phyloP scores from a whole-genome alignment of 2,113 vertebrate species.

The Cyanoramphus novaezelandiae region DNA sequence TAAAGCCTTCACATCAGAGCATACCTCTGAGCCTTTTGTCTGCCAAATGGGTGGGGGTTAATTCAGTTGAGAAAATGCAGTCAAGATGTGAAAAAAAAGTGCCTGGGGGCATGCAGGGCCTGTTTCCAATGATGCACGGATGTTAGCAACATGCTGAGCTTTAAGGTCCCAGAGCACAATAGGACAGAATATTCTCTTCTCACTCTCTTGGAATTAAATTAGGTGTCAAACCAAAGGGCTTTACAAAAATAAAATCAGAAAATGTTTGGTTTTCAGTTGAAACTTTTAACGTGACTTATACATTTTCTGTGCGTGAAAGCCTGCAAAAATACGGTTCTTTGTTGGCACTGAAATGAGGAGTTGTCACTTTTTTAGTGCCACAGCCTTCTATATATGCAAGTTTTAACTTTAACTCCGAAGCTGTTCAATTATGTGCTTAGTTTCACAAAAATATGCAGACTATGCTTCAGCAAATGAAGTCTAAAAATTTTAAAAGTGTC shows the following conservation, averaged over 20 bases:
- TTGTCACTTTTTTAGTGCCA: not conserved
- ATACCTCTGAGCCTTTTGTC: constrained; percentile 38
- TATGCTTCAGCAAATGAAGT: not conserved
- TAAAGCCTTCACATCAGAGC: constrained; percentile 31
- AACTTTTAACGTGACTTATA: not conserved
- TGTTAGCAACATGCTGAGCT: constrained; percentile 51
- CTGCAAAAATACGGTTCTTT: not conserved
- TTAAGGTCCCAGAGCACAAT: not conserved
- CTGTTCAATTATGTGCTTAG: not conserved
- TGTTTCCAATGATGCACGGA: constrained; percentile 36
- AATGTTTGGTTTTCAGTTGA: not conserved
- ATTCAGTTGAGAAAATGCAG: constrained; percentile 35
- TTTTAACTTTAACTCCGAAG: not conserved
- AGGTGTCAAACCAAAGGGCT: constrained; percentile 12
- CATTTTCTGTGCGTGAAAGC: not conserved
- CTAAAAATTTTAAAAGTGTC: not conserved
- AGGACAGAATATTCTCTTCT: constrained; percentile 2
- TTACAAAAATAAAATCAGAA: not conserved
- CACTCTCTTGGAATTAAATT: constrained; percentile 22
- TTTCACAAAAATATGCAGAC: not conserved
- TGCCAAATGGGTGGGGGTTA: constrained; percentile 27
- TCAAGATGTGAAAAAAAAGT: constrained; percentile 28
- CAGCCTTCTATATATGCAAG: not conserved
- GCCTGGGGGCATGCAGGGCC: not conserved
- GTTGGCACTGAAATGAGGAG: not conserved